Percentiles rank a stretch among this genome's conserved stretches.
These are phyloP conservation scores for Micropoecilia bifurca DNA, from an alignment of 2,797 vertebrate species.

Conservation along the genomic window DNA sequence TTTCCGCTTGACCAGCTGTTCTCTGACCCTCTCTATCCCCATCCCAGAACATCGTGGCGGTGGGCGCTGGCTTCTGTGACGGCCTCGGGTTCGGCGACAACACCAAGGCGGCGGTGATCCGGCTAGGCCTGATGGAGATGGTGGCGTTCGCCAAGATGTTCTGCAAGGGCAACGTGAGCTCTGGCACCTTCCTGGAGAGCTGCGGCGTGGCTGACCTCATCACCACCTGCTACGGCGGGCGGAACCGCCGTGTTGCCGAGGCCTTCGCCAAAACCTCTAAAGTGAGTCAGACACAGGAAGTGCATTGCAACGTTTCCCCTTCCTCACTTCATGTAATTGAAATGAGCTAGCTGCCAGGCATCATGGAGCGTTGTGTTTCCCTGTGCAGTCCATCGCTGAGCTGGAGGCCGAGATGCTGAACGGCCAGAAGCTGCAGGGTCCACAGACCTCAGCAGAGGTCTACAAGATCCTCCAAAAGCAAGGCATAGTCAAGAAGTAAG, in stretches of 20 bases:
- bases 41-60: conserved; percentile 87
- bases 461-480: conserved; percentile 88
- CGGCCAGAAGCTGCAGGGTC: conserved; percentile 92
- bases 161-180: conserved; percentile 79
- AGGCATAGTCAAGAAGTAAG: conserved; percentile 83
- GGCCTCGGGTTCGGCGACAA: conserved; percentile 87
- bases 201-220: conserved; percentile 91
- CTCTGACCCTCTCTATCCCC: background rate
- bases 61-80: conserved; percentile 90
- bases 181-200: conserved; percentile 89
- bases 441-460: conserved; percentile 88
- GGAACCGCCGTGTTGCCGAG: conserved; percentile 88
- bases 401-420: conserved; percentile 90
- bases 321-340: background rate
- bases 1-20: background rate
- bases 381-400: conserved; percentile 82
- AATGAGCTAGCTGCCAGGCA: background rate
- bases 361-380: background rate
- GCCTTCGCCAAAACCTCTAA: conserved; percentile 84
- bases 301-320: background rate
- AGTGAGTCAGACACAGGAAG: conserved; percentile 63
- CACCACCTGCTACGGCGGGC: conserved; percentile 90
- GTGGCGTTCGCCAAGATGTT: conserved; percentile 88
- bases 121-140: conserved; percentile 93
- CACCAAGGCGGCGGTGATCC: conserved; percentile 91